Conservation (phyloP, 2,113 vertebrate species). For the Pandion haliaetus region DNA sequence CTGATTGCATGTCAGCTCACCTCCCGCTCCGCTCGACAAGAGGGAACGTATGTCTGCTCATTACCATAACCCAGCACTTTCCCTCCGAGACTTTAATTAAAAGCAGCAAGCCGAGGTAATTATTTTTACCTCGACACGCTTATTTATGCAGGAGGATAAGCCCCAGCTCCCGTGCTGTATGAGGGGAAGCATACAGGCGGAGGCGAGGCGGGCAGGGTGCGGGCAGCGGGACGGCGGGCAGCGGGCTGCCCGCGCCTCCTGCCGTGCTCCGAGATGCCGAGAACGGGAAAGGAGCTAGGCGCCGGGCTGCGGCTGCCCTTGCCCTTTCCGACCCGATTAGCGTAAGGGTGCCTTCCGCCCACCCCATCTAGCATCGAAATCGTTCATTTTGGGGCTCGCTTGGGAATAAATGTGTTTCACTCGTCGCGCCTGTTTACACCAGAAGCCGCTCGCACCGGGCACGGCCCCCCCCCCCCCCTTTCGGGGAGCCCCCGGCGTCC, state of each 20-base stretch:
- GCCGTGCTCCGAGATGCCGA: background rate
- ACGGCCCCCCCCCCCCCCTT: background rate
- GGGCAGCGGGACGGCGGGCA: background rate
- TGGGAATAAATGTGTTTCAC: background rate
- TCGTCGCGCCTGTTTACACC: background rate
- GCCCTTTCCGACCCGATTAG: background rate
- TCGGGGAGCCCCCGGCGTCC: background rate
- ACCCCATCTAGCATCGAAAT: background rate
- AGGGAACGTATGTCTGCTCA: slow-evolving; percentile 87
- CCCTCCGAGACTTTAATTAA: slow-evolving; percentile 94
- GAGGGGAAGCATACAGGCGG: slow-evolving; percentile 7
- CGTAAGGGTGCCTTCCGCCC: background rate
- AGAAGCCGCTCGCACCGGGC: background rate
- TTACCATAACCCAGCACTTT: slow-evolving; percentile 96
- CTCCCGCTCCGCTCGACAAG: slow-evolving; percentile 83
- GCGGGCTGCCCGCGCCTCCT: background rate
- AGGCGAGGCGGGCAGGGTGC: slow-evolving; percentile 17
- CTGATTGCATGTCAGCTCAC: slow-evolving; percentile 83
- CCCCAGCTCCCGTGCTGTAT: slow-evolving; percentile 57
- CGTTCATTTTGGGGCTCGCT: background rate
- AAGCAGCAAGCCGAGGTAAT: slow-evolving; percentile 90
- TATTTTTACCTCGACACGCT: slow-evolving; percentile 80
- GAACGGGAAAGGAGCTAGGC: background rate
- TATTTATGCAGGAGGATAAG: slow-evolving; percentile 73
- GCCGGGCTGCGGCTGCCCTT: background rate